Percentiles rank a stretch among this genome's conserved stretches.
Conservation (phyloP, 1,140 invertebrate species). For the Zaprionus gabonicus region DNA sequence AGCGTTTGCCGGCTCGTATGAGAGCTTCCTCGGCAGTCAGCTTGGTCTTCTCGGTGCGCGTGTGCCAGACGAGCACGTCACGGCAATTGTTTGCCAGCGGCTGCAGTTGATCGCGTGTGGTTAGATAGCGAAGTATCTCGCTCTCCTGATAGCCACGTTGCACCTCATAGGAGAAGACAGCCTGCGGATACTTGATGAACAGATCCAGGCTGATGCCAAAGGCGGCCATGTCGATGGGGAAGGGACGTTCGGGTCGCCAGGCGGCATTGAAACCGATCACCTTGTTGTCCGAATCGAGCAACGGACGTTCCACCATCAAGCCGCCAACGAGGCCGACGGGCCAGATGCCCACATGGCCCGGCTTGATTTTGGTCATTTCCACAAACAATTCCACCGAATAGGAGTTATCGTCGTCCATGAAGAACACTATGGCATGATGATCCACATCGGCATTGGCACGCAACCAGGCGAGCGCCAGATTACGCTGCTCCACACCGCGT, state of each 20-base stretch:
- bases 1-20: slow-evolving; percentile 84
- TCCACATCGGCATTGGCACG: slow-evolving; percentile 87
- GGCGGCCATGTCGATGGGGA: slow-evolving; percentile 99
- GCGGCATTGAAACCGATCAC: slow-evolving; percentile 92
- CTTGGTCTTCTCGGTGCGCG: slow-evolving; percentile 94
- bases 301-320: slow-evolving; percentile 93
- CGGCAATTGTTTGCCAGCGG: slow-evolving; percentile 95
- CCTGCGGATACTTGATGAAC: slow-evolving; percentile 90
- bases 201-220: slow-evolving; percentile 96
- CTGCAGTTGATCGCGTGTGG: slow-evolving; percentile 92
- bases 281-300: slow-evolving; percentile 88
- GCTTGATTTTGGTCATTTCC: slow-evolving; percentile 89
- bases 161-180: slow-evolving; percentile 91
- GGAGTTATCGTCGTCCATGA: slow-evolving; percentile 98
- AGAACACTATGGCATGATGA: slow-evolving; percentile 94
- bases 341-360: slow-evolving; percentile 95
- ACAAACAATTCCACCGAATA: slow-evolving; percentile 90
- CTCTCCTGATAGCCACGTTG: slow-evolving; percentile 96
- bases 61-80: slow-evolving; percentile 99
- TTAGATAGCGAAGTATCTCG: slow-evolving; percentile 92
- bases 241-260: slow-evolving; percentile 95
- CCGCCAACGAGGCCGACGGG: slow-evolving; percentile 98
- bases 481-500: slow-evolving; percentile 97
- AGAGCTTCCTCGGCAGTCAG: slow-evolving; percentile 88
- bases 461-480: slow-evolving; percentile 95